A percentile compares a stretch with the other conserved stretches of the same genome.
These are phyloP conservation scores for Melanostigma gelatinosum DNA, from an alignment of 2,113 vertebrate genomes.

Conservation along the genomic window DNA sequence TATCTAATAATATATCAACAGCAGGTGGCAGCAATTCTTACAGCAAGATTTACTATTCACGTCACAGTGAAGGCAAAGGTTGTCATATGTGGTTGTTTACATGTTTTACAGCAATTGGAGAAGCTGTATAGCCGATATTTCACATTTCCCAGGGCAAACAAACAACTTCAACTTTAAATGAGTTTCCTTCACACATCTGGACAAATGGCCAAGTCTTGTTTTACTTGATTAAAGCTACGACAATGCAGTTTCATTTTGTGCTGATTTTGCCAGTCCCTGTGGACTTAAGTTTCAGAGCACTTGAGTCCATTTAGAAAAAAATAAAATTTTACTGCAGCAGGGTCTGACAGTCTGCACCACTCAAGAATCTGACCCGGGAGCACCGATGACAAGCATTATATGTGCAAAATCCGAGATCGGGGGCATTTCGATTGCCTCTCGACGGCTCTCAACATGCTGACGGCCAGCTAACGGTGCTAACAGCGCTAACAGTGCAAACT, in stretches of 20 bases:
- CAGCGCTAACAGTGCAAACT: too few relatives aligned
- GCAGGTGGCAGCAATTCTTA: constrained; percentile 33
- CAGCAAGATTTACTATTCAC: background rate
- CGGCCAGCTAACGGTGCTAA: too few relatives aligned
- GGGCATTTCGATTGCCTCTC: too few relatives aligned
- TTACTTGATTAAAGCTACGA: background rate
- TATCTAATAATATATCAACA: background rate
- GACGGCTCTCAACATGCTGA: too few relatives aligned
- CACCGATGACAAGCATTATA: too few relatives aligned
- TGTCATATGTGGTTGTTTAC: background rate
- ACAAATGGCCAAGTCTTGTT: background rate
- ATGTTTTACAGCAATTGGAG: background rate
- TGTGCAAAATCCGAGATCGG: too few relatives aligned
- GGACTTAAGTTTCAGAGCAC: background rate
- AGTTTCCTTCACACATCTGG: background rate
- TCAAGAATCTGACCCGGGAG: too few relatives aligned
- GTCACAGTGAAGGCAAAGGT: background rate
- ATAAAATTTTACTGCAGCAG: background rate
- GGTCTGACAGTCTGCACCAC: background rate
- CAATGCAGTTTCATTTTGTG: background rate
- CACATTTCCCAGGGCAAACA: background rate
- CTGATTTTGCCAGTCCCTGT: too few relatives aligned
- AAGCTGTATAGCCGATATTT: background rate
- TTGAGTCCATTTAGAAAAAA: background rate
- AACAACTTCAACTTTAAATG: background rate